Evolutionary conservation across 1,140 invertebrate species (phyloP).

Genomic region (Aporrectodea caliginosa): DNA sequence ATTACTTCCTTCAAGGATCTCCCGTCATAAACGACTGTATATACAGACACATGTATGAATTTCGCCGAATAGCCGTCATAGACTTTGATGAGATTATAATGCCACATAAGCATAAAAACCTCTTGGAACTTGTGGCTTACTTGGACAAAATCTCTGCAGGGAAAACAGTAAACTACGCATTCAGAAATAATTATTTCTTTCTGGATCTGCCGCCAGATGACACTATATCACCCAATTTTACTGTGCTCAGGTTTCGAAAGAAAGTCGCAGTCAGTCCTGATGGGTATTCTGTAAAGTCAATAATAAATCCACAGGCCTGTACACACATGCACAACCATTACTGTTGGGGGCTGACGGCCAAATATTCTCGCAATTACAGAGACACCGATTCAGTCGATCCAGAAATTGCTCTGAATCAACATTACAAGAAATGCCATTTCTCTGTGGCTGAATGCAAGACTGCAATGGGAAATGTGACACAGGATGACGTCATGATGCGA

Average conservation of each 20-base stretch:
- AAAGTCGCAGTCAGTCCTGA: background rate
- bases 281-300: background rate
- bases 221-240: background rate
- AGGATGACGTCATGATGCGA: background rate
- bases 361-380: no score
- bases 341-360: background rate
- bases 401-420: background rate
- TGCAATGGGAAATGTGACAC: background rate
- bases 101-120: constrained; percentile 24
- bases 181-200: constrained; percentile 30
- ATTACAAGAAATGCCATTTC: background rate
- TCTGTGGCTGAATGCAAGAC: background rate
- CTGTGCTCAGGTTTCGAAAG: background rate
- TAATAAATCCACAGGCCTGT: background rate
- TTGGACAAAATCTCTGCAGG: background rate
- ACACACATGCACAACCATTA: background rate
- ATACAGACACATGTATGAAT: constrained; percentile 33
- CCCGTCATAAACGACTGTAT: constrained; percentile 34
- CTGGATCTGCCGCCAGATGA: constrained; percentile 6
- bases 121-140: constrained; percentile 14
- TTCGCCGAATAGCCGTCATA: constrained; percentile 24
- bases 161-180: constrained; percentile 1
- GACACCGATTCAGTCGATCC: background rate
- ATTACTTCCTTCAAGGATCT: constrained; percentile 1
- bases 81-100: constrained; percentile 36